Evolutionary conservation across 2,888 invertebrate species (phyloP).

Genomic region (Mesochorus sp.): DNA sequence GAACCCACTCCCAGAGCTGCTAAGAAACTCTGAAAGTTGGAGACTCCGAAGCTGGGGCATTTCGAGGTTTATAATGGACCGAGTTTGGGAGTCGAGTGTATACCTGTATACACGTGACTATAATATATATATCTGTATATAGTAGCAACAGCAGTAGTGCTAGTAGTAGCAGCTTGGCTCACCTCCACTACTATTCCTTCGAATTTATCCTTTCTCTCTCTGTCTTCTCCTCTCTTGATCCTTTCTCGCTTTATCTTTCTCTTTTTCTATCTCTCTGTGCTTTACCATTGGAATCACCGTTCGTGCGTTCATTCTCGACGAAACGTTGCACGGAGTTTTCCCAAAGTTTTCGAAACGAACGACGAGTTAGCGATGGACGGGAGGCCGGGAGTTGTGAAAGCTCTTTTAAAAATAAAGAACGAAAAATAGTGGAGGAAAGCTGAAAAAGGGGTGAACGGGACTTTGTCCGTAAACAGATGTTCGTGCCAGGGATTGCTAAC

Average conservation of each 20-base stretch:
- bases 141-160: slow-evolving; percentile 5
- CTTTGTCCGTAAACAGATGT: slow-evolving; percentile 62
- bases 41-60: slow-evolving; percentile 34
- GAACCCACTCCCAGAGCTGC: slow-evolving; percentile 10
- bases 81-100: slow-evolving; percentile 34
- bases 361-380: slow-evolving; percentile 47
- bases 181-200: slow-evolving; percentile 33
- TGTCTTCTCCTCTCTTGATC: slow-evolving; percentile 38
- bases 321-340: slow-evolving; percentile 49
- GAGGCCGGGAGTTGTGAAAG: slow-evolving; percentile 30
- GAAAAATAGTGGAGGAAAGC: slow-evolving; percentile 38
- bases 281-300: slow-evolving; percentile 45
- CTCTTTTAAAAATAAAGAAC: slow-evolving; percentile 28
- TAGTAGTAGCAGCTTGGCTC: slow-evolving; percentile 32
- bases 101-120: slow-evolving; percentile 11
- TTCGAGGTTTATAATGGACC: slow-evolving; percentile 59
- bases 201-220: slow-evolving; percentile 43
- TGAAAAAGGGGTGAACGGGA: slow-evolving; percentile 50
- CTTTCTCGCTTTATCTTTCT: neutral
- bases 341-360: slow-evolving; percentile 51
- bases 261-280: neutral
- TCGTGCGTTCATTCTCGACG: slow-evolving; percentile 50
- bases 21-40: slow-evolving; percentile 58
- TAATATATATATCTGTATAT: slow-evolving; percentile 11
- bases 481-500: slow-evolving; percentile 59